Conservation (phyloP, 2,113 vertebrate species). For the Prunella himalayana region DNA sequence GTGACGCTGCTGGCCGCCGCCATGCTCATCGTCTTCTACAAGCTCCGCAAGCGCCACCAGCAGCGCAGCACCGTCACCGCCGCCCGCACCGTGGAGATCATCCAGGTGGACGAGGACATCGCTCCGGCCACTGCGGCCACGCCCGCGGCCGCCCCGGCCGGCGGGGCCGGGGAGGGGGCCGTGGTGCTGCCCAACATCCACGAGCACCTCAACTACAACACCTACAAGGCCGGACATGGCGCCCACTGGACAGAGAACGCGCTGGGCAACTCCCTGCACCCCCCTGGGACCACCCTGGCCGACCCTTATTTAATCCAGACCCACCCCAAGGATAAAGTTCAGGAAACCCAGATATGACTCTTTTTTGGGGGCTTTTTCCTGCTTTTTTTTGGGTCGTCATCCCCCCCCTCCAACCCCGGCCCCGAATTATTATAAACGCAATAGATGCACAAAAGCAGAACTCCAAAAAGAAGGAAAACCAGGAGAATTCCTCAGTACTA, state of each 20-base stretch:
- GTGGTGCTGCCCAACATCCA: conserved; percentile 84
- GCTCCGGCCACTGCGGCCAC: conserved; percentile 63
- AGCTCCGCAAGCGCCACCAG: conserved; percentile 96
- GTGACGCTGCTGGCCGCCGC: conserved; percentile 92
- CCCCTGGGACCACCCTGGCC: conserved; percentile 85
- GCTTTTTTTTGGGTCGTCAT: not conserved
- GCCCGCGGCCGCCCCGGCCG: conserved; percentile 64
- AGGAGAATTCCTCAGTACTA: not conserved
- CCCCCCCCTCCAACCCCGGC: not conserved
- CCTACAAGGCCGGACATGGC: conserved; percentile 87
- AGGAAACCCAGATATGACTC: conserved; percentile 97
- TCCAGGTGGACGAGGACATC: conserved; percentile 91
- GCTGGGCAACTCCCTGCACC: conserved; percentile 90
- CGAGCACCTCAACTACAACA: conserved; percentile 94
- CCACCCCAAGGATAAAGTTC: conserved; percentile 96
- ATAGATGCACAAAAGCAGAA: conserved; percentile 88
- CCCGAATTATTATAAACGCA: conserved; percentile 77
- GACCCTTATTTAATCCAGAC: conserved; percentile 91
- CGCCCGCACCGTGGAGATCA: conserved; percentile 91
- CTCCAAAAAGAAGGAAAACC: conserved; percentile 47
- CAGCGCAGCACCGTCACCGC: conserved; percentile 91
- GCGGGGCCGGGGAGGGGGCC: conserved; percentile 84
- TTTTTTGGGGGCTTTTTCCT: not conserved
- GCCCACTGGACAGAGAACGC: conserved; percentile 95
- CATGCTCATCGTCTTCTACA: conserved; percentile 98